Evolutionary conservation across 2,888 invertebrate species (phyloP).

Genomic region (Drosophila parthenogenetica): DNA sequence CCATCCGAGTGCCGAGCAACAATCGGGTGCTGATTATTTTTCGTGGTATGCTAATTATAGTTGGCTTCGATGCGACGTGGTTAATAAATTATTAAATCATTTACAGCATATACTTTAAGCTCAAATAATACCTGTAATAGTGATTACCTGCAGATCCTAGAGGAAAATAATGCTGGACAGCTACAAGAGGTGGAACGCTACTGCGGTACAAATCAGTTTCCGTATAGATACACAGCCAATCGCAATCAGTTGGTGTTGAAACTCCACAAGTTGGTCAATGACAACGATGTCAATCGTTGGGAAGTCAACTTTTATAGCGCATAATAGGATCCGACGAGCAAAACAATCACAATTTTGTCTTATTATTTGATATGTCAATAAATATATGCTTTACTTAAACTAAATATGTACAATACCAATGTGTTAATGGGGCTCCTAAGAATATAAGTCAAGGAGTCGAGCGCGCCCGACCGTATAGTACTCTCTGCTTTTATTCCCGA

Average conservation of each 20-base stretch:
- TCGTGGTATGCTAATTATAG: constrained; percentile 83
- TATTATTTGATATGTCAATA: no score
- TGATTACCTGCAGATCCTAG: constrained; percentile 88
- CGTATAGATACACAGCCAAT: constrained; percentile 87
- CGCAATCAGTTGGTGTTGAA: constrained; percentile 87
- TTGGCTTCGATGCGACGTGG: no score
- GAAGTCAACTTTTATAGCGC: constrained; percentile 61
- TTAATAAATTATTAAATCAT: neutral
- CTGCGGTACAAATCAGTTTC: no score
- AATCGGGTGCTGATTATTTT: constrained; percentile 86
- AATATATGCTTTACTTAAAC: no score
- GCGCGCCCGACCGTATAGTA: no score
- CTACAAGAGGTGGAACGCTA: constrained; percentile 85
- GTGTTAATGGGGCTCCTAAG: no score
- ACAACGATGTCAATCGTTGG: constrained; percentile 90
- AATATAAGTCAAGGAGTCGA: no score
- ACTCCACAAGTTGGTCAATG: constrained; percentile 89
- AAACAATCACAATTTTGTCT: no score
- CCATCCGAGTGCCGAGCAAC: constrained; percentile 87
- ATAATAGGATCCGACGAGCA: no score
- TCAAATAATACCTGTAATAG: constrained; percentile 87
- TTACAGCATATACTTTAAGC: constrained; percentile 88
- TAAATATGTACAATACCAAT: no score
- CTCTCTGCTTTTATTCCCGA: no score
- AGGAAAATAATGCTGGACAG: constrained; percentile 83